Percentiles rank a stretch among this genome's conserved stretches.
These are phyloP conservation scores for Osmerus mordax DNA, from an alignment of 2,113 vertebrate genomes.

Conservation along the genomic window DNA sequence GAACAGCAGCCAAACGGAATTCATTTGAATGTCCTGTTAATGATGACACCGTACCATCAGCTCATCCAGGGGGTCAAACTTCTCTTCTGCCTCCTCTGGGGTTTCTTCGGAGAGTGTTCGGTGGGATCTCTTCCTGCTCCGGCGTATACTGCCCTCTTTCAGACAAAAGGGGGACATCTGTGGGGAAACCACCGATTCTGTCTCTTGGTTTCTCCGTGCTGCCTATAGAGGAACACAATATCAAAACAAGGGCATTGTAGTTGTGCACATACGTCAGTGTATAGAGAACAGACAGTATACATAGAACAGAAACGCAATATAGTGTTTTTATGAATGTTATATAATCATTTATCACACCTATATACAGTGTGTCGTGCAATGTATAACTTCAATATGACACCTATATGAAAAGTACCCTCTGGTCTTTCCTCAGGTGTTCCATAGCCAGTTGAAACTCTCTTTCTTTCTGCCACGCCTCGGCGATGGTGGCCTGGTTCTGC, in stretches of 20 bases:
- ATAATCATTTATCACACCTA: too few species aligned
- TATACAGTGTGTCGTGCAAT: neutral
- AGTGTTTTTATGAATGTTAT: too few species aligned
- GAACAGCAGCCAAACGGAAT: too few species aligned
- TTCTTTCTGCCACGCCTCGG: conserved; percentile 93
- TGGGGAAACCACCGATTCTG: conserved; percentile 66
- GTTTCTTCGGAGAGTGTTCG: conserved; percentile 75
- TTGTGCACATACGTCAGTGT: neutral
- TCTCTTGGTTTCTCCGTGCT: conserved; percentile 75
- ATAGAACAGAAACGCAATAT: too few species aligned
- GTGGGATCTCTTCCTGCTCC: conserved; percentile 74
- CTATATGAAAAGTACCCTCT: conserved; percentile 74
- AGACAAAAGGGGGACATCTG: conserved; percentile 81
- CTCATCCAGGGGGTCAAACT: conserved; percentile 64
- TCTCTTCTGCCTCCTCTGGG: conserved; percentile 67
- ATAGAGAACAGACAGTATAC: too few species aligned
- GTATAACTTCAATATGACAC: neutral
- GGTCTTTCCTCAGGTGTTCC: conserved; percentile 90
- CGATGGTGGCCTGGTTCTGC: conserved; percentile 97
- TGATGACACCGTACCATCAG: conserved; percentile 45
- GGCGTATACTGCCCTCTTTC: conserved; percentile 71
- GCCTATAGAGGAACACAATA: conserved; percentile 64
- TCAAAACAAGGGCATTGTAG: neutral
- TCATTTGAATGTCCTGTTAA: too few species aligned
- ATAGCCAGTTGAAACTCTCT: conserved; percentile 92